These are phyloP conservation scores for Cotesia congregata DNA, from an alignment of 2,888 invertebrate genomes.

Conservation along the genomic window DNA sequence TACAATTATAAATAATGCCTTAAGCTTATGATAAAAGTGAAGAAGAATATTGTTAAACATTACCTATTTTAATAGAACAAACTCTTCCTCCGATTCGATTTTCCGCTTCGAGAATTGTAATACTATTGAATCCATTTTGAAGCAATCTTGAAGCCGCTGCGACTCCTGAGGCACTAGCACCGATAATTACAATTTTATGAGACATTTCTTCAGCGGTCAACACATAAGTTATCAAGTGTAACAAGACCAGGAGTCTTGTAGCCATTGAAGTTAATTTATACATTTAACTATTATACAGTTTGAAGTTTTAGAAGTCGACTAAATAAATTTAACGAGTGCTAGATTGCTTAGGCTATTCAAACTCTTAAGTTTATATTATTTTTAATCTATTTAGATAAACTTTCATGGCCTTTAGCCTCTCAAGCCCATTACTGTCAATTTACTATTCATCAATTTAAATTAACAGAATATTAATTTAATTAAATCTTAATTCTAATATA, in stretches of 20 bases:
- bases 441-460: too few species aligned
- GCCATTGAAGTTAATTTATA: not conserved
- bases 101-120: constrained; percentile 72
- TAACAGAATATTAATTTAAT: too few species aligned
- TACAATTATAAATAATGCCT: not conserved
- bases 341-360: too few species aligned
- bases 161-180: constrained; percentile 74
- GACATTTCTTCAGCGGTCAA: constrained; percentile 2
- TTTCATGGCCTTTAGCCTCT: too few species aligned
- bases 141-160: constrained; percentile 72
- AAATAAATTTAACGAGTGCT: too few species aligned
- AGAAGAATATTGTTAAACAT: not conserved
- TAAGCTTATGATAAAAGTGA: not conserved
- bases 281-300: not conserved
- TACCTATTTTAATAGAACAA: constrained; percentile 68
- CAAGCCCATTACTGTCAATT: too few species aligned
- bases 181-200: constrained; percentile 71
- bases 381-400: too few species aligned
- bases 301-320: too few species aligned
- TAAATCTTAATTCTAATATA: too few species aligned
- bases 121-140: constrained; percentile 68
- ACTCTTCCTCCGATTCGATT: constrained; percentile 71
- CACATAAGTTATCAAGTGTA: not conserved
- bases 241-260: not conserved
- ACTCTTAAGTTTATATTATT: too few species aligned